Percentiles rank a stretch among this genome's conserved stretches.
Conservation (phyloP, 2,888 invertebrate species). For the Tipula confusa region DNA sequence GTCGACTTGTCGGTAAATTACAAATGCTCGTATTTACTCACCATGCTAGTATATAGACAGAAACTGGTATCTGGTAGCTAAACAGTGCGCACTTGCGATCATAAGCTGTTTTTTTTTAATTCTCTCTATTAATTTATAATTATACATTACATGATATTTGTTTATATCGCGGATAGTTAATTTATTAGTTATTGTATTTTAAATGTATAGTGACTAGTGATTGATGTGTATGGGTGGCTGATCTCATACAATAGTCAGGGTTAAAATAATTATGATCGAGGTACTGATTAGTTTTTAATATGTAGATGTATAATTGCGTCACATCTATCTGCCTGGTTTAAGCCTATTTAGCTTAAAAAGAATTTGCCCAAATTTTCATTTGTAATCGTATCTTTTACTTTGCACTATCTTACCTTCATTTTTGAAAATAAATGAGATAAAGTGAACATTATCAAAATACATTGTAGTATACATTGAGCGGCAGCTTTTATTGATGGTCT, state of each 20-base stretch:
- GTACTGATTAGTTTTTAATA: no score
- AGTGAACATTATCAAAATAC: no score
- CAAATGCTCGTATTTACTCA: background rate
- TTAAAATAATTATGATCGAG: background rate
- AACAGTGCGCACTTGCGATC: background rate
- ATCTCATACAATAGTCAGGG: background rate
- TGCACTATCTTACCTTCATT: no score
- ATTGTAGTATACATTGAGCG: no score
- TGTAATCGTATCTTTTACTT: no score
- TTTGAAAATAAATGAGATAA: no score
- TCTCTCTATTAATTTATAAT: background rate
- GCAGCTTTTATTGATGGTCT: no score
- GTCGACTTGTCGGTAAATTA: background rate
- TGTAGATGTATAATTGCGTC: no score
- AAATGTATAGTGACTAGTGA: background rate
- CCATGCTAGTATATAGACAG: background rate
- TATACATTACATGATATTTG: background rate
- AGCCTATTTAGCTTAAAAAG: no score
- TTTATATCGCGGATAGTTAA: background rate
- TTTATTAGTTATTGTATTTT: background rate
- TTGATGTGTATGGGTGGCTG: no score
- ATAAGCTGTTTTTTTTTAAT: background rate
- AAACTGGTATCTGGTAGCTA: background rate
- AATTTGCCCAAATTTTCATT: no score
- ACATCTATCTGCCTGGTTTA: no score